phyloP scores from a whole-genome alignment of 1,140 invertebrate species.

The Kradibia gibbosae region DNA sequence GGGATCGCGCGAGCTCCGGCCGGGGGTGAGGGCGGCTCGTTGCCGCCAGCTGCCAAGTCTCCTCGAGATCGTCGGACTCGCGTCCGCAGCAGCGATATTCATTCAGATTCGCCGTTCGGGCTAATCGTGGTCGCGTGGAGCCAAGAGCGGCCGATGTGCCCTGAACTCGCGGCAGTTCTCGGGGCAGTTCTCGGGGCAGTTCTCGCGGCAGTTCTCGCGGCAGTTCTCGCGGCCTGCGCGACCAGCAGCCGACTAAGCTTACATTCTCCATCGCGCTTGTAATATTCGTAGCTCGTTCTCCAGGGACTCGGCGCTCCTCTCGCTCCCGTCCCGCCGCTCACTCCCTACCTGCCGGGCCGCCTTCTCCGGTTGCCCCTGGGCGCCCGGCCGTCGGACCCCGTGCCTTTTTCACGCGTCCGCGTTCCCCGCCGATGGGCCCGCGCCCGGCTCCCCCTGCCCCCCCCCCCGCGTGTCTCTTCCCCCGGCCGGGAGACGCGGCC shows the following conservation, averaged over 20 bases:
- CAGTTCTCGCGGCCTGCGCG: conserved; percentile 61
- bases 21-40: no score
- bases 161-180: conserved; percentile 54
- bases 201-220: conserved; percentile 62
- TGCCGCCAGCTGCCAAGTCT: no score
- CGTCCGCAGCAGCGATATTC: not conserved
- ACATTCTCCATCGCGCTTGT: conserved; percentile 69
- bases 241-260: conserved; percentile 69
- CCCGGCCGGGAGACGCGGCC: not conserved
- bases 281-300: conserved; percentile 67
- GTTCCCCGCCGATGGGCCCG: not conserved
- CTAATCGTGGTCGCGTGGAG: not conserved
- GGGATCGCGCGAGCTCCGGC: no score
- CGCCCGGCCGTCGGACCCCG: not conserved
- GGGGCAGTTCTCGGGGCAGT: conserved; percentile 61
- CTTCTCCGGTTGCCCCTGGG: no score
- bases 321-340: not conserved
- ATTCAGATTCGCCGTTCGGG: not conserved
- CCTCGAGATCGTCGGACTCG: not conserved
- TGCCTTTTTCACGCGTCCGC: no score
- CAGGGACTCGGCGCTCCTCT: no score
- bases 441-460: not conserved
- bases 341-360: no score
- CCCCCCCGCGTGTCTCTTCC: no score
- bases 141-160: conserved; percentile 26